Evolutionary conservation across 1,140 invertebrate genomes (phyloP), one percentile per base, ranked within the genome.

Genomic region (Ceratosolen solmsi): DNA sequence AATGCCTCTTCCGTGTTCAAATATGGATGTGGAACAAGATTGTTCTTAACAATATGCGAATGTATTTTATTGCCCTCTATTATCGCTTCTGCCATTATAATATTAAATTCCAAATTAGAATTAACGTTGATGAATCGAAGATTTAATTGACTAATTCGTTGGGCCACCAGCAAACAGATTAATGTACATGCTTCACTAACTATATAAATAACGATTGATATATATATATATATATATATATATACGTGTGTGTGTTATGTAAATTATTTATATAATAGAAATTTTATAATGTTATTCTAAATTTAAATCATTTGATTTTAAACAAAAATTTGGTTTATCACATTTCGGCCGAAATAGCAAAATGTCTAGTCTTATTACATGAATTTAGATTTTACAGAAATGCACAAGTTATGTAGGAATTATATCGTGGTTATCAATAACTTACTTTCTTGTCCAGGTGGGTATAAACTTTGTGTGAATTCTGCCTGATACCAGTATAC

Each of bases 391-490:
- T n/a, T n/a, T n/a, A n/a, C n/a, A n/a, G n/a, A n/a, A n/a, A n/a
- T n/a, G n/a, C n/a, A n/a, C n/a, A n/a, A n/a, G n/a, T n/a, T n/a
- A n/a, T n/a, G n/a, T n/a, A 58, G 17, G 17, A 58, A 58, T 58
- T 22, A 22, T 25, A 58, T 58, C 17, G 4, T 46, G 41, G 41
- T 46, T 46, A 46, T 46, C 41, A 46, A 13, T 46, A 13, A 72
- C 77, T 87, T 87, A 91, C 91, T 73, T 87, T 86, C 86, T 86
- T 91, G 91, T 54, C 90, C 90, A 20, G 90, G 90, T 30, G 90
- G 90, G 86, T 91, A 92, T 58, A 87, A 87, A 84, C 89, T 90
- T 86, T 92, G 91, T 0, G 88, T 86, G 85, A 91, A 91, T 72
- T 88, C 87, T 1, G 85, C 79, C 65, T 89, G 77, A 65, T 89